A percentile compares a stretch with the other conserved stretches of the same genome.
These are phyloP conservation scores for Actinostola sp. DNA, from an alignment of 92 coral and sea anemone species.

Conservation along the genomic window DNA sequence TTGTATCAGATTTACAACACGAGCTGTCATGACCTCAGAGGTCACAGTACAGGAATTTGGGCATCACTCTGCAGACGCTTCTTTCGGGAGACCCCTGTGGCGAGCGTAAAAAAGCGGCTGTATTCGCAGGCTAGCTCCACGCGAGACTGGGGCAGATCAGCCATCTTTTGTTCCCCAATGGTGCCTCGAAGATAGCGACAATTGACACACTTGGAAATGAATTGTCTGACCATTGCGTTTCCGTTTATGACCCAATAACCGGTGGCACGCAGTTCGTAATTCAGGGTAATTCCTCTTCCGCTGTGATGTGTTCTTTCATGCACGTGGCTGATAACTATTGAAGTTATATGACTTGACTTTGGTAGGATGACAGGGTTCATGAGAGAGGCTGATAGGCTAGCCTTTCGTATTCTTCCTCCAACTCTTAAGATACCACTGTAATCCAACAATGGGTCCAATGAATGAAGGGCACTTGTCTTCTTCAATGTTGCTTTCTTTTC, in stretches of 20 bases:
- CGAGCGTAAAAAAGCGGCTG: no score
- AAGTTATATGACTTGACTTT: constrained; percentile 48
- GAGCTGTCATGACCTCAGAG: no score
- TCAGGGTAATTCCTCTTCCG: constrained; percentile 56
- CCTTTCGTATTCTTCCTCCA: constrained; percentile 56
- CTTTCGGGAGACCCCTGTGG: no score
- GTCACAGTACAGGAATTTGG: no score
- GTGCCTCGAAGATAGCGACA: constrained; percentile 59
- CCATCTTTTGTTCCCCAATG: constrained; percentile 66
- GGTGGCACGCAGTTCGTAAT: constrained; percentile 41
- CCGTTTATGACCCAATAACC: constrained; percentile 60
- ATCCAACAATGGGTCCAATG: constrained; percentile 52
- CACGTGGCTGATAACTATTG: constrained; percentile 36
- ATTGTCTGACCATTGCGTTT: constrained; percentile 44
- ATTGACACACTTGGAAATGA: constrained; percentile 48
- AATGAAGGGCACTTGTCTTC: constrained; percentile 44
- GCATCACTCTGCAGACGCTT: no score
- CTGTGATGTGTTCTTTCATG: constrained; percentile 55
- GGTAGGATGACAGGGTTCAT: constrained; percentile 56
- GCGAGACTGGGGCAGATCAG: constrained; percentile 62
- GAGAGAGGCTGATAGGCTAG: constrained; percentile 24
- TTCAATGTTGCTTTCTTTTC: constrained; percentile 44
- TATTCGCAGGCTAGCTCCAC: no score
- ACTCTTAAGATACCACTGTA: constrained; percentile 41
- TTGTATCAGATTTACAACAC: no score